Evolutionary conservation across 2,113 vertebrate species (phyloP), one percentile per base, ranked within the genome.

Genomic region (Crotalus viridis): DNA sequence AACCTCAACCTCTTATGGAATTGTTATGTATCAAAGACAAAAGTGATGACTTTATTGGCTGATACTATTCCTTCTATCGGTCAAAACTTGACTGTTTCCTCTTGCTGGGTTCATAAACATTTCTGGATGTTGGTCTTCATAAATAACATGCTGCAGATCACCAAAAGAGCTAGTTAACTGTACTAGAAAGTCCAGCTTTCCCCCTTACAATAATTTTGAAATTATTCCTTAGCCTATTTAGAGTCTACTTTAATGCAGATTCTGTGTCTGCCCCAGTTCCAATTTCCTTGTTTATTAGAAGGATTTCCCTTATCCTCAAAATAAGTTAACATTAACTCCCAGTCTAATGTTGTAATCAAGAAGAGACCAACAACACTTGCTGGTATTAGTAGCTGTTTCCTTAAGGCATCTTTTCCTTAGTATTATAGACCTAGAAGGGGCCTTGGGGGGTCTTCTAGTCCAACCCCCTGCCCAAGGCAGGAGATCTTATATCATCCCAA

Each of bases 221-320:
- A 28, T 87, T 59, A 91, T 91, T 59, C 85, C n/a, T 51, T 86
- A 21, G 90, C 81, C 81, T 91, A 17, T 87, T 56, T 87, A 85
- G 90, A 61, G 43, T 59, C 86, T 59, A 43, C 39, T 24, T 91
- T 55, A 81, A 91, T 61, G 8, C 88, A 64, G 24, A 56, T 43
- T 59, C 24, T 33, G 55, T 48, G 43, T 91, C 54, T 91, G 90
- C 57, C 81, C n/a, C 39, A 87, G 55, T 55, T 91, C 54, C 26
- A 21, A 86, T 86, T 46, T 55, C n/a, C 39, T 59, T 91, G 90
- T 91, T 91, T 87, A 86, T 91, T 91, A n/a, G 21, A 91, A 43
- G 39, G 26, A 86, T 59, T 87, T 24, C 81, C 48, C 39, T 91
- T n/a, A 10, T 26, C 43, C 55, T 91, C 81, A 59, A 59, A 59